Evolutionary conservation across 2,113 vertebrate genomes (phyloP).

Genomic region (Tragelaphus buxtoni): DNA sequence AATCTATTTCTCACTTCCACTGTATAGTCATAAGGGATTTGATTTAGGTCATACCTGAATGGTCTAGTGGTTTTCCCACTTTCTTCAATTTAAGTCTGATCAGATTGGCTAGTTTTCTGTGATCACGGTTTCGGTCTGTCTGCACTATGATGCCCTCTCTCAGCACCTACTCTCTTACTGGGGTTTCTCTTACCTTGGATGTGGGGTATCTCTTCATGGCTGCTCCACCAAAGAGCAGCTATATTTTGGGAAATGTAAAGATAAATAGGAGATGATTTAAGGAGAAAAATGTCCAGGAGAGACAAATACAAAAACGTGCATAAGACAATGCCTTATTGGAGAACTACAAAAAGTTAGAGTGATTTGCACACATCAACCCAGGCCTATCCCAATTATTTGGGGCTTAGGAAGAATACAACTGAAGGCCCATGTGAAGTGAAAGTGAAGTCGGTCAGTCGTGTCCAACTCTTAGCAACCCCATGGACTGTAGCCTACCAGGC

Average conservation of each 20-base stretch:
- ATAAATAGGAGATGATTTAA: slow-evolving; percentile 5
- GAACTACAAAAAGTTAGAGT: neutral
- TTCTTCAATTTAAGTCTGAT: neutral
- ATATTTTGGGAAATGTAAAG: neutral
- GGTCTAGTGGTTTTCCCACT: neutral
- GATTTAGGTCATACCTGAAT: neutral
- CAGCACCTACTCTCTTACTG: neutral
- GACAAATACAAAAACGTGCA: neutral
- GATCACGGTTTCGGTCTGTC: neutral
- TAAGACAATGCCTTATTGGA: neutral
- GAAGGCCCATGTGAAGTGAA: neutral
- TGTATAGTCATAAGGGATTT: neutral
- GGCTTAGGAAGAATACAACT: neutral
- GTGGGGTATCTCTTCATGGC: neutral
- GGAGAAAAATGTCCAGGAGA: neutral
- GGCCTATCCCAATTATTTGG: neutral
- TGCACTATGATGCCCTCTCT: neutral
- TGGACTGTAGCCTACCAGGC: no score
- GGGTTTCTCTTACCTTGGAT: neutral
- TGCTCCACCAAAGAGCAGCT: neutral
- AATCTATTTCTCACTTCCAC: neutral
- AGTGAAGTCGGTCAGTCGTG: no score
- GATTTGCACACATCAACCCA: neutral
- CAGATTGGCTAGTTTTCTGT: neutral
- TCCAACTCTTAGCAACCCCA: no score